Evolutionary conservation across 1,140 invertebrate species (phyloP).

Genomic region (Drosophila melanica): DNA sequence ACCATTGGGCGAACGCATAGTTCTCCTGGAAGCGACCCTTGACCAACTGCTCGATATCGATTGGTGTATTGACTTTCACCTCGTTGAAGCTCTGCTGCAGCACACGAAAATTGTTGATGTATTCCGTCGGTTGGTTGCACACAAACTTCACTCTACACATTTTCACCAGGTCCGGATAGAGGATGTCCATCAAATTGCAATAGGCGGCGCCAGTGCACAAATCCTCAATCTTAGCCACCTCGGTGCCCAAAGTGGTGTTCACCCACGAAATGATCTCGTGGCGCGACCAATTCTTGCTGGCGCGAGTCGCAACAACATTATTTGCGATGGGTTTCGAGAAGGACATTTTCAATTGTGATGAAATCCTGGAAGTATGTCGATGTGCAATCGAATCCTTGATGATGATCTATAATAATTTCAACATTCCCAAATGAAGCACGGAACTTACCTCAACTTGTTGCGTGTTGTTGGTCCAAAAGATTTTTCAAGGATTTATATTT

Average conservation of each 20-base stretch:
- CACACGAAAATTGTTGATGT: slow-evolving; percentile 99
- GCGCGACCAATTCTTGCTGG: slow-evolving; percentile 86
- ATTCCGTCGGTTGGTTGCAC: slow-evolving; percentile 98
- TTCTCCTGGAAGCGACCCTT: slow-evolving; percentile 98
- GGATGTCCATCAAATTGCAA: slow-evolving; percentile 99
- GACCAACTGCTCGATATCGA: slow-evolving; percentile 92
- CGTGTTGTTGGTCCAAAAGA: no score
- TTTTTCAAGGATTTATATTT: no score
- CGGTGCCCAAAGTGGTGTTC: slow-evolving; percentile 95
- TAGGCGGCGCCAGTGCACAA: slow-evolving; percentile 96
- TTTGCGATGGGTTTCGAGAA: not conserved
- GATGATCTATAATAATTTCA: no score
- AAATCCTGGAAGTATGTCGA: no score
- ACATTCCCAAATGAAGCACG: no score
- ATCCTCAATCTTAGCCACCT: slow-evolving; percentile 98
- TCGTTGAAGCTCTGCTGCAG: slow-evolving; percentile 97
- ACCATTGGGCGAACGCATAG: slow-evolving; percentile 99
- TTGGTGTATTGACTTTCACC: slow-evolving; percentile 97
- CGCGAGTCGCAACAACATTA: not conserved
- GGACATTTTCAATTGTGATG: not conserved
- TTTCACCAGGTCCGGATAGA: slow-evolving; percentile 95
- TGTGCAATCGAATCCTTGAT: no score
- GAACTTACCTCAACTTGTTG: no score
- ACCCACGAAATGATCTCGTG: slow-evolving; percentile 99
- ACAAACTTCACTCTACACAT: slow-evolving; percentile 98